Evolutionary conservation across 2,888 invertebrate genomes (phyloP), one percentile per base, ranked within the genome.

Genomic region (Leptinotarsa rubiginosa): DNA sequence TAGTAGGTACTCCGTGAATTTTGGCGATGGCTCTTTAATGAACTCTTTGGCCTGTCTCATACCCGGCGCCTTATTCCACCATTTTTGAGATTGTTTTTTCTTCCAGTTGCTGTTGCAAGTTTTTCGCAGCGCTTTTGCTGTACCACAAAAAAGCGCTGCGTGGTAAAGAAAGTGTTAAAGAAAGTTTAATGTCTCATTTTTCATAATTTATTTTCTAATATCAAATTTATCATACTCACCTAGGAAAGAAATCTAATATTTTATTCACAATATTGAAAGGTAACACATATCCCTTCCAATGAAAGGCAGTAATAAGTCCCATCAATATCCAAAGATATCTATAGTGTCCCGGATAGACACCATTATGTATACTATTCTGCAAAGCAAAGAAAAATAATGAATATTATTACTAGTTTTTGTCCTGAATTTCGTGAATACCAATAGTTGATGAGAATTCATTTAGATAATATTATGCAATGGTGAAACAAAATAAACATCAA

Each of bases 281-380:
- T 81, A 95, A 92, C 87, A 93, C 93, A 83, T 92, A 91, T 20
- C 94, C 95, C 59, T 93, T 92, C 85, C 95, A 95, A 86, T 96
- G 95, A 78, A 96, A 89, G 1, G 93, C 94, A 71, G 94, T 91
- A 12, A 97, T 92, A 50, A 96, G 87, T 13, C 93, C 92, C 86
- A 96, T 93, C 47, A 96, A 92, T 56, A 97, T 90, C 90, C 96
- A 95, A 74, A 98, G 90, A 69, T 97, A 97, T 86, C 94, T 94
- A 81, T 97, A 91, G 78, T 97, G 97, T 0, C 97, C 98, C 47
- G 99, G 99, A 87, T 97, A 99, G 18, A 98, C 95, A 62, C 98
- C 98, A 90, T 97, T 97, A 86, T 95, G 93, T 77, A 99, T 91
- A 86, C 96, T 96, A 87, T 98, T 99, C 97, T 99, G 91, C 83